Percentiles rank a stretch among this genome's conserved stretches.
phyloP scores from a whole-genome alignment of 2,797 vertebrate species.

The Orientallactaga sibirica region DNA sequence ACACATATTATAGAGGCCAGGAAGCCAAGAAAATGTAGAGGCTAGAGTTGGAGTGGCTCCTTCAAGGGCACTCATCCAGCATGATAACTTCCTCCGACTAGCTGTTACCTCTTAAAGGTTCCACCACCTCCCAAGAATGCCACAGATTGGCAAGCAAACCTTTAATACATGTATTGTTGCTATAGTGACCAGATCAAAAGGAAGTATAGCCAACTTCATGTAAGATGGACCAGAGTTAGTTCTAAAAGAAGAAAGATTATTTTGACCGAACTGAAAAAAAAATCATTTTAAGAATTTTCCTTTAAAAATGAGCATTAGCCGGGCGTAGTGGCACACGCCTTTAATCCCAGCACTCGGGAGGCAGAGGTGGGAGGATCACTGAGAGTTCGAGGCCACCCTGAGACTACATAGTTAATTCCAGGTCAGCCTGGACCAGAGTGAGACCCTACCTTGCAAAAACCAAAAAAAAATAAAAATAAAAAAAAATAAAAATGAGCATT shows the following conservation, averaged over 20 bases:
- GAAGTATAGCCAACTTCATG: neutral
- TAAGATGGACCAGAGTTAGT: neutral
- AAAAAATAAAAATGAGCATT: neutral
- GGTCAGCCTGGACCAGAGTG: too few relatives aligned
- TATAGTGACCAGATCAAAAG: neutral
- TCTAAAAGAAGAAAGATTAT: conserved; percentile 23
- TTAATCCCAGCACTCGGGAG: too few relatives aligned
- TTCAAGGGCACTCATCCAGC: neutral
- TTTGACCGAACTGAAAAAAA: too few relatives aligned
- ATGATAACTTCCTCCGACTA: neutral
- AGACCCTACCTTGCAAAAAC: too few relatives aligned
- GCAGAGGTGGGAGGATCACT: too few relatives aligned
- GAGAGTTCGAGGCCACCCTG: too few relatives aligned
- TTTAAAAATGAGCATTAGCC: neutral
- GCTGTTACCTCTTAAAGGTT: neutral
- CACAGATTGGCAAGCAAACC: neutral
- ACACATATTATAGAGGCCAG: neutral
- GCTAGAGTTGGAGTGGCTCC: neutral
- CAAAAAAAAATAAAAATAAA: too few relatives aligned
- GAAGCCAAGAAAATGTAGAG: neutral
- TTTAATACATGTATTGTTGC: neutral
- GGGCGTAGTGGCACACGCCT: too few relatives aligned
- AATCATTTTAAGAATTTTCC: too few relatives aligned
- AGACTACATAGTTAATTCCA: too few relatives aligned
- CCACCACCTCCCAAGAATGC: neutral